Evolutionary conservation across 2,113 vertebrate species (phyloP), one percentile per base, ranked within the genome.

Genomic region (Amphiprion ocellaris): DNA sequence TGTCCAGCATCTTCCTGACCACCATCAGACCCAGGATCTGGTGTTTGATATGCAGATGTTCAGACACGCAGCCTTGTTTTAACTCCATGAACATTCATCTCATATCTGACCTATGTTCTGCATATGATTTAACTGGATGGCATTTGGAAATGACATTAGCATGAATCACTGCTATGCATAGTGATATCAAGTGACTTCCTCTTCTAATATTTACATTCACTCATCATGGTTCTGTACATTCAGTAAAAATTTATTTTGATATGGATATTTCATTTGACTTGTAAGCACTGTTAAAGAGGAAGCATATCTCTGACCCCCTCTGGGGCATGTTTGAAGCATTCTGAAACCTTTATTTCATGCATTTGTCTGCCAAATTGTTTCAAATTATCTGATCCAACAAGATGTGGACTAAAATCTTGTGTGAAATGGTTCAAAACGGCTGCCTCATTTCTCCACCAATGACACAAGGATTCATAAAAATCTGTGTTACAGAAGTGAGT

Each of bases 21-120:
- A 98, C 90, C 94, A 99, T 96, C 73, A 99, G 92, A 41, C 97
- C 98, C 75, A 99, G 86, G 81, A 99, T 98, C 98, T 99, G 69
- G 23, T 10, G 41, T 74, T 65, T 11, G 24, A 69, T 26, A 72
- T 28, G 67, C 3, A 60, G 23, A 21, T 1, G 10, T 9, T 26
- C 17, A 10, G 37, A 52, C 19, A 72, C 1, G 54, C n/a, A 53
- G 49, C 10, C 21, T 46, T 0, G 10, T 37, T 64, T 56, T 4
- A 37, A 54, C 30, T 44, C 23, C 5, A 60, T 62, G 28, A 52
- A 69, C n/a, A 65, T 73, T 80, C 28, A 33, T 44, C 28, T 37
- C 66, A 69, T 24, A 17, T 17, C 7, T 7, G 1, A 28, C 30
- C 28, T 11, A n/a, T 24, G 17, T 17, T 30, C 26, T 60, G 15